Percentiles rank a stretch among this genome's conserved stretches.
Evolutionary conservation across 2,113 vertebrate species (phyloP).

Genomic region (Lutjanus erythropterus): DNA sequence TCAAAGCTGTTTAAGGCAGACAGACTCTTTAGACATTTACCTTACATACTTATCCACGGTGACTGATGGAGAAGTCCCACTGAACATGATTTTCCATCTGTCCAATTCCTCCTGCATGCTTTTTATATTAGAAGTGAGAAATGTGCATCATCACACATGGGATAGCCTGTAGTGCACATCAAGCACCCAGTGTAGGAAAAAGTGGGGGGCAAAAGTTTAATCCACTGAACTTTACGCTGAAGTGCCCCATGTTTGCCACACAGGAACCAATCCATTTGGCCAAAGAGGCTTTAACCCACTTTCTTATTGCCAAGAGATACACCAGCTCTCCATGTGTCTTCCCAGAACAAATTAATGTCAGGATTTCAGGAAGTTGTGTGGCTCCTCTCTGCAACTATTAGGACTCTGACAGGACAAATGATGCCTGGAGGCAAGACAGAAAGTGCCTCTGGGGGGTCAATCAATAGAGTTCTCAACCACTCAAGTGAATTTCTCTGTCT

Average conservation of each 20-base stretch:
- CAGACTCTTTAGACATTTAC: conserved; percentile 12
- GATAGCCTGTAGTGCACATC: neutral
- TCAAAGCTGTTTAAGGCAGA: conserved; percentile 14
- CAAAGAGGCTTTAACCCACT: conserved; percentile 5
- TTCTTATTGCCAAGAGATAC: neutral
- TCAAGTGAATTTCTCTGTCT: neutral
- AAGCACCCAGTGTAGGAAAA: neutral
- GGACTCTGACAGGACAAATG: neutral
- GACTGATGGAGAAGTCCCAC: neutral
- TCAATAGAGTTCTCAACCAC: no score
- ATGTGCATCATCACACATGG: conserved; percentile 6
- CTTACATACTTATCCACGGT: neutral
- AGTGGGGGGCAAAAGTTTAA: conserved; percentile 9
- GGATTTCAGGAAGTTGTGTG: neutral
- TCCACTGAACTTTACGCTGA: conserved; percentile 11
- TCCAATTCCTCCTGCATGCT: conserved; percentile 13
- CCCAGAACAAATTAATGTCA: neutral
- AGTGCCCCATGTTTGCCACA: neutral
- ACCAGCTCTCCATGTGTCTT: neutral
- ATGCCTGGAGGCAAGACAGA: neutral
- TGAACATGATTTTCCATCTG: conserved; percentile 10
- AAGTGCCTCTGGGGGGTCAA: neutral
- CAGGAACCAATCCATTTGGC: neutral
- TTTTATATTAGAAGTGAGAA: conserved; percentile 15
- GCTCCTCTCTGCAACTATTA: neutral